Percentiles rank a stretch among this genome's conserved stretches.
Evolutionary conservation across 2,888 invertebrate species (phyloP).

Genomic region (Conomelus anceps): DNA sequence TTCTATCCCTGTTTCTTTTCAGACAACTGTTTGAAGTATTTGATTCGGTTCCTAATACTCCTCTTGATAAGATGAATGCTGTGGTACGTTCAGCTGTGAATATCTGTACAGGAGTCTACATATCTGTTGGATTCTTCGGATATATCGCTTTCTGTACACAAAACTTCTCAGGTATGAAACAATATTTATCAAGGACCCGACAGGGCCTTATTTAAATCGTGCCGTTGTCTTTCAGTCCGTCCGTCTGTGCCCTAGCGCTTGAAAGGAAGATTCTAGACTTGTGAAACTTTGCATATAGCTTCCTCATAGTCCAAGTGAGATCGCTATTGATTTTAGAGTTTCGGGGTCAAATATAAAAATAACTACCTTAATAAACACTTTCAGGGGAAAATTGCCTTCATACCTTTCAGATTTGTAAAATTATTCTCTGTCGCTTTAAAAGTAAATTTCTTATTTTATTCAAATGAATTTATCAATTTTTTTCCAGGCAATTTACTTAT

Average conservation of each 20-base stretch:
- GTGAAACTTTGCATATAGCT: too few relatives aligned
- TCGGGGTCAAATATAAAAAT: too few relatives aligned
- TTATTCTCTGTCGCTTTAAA: not conserved
- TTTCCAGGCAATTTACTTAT: slow-evolving; percentile 80
- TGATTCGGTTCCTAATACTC: slow-evolving; percentile 79
- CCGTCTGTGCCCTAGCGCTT: too few relatives aligned
- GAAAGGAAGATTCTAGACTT: too few relatives aligned
- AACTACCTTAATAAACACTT: too few relatives aligned
- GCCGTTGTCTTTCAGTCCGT: too few relatives aligned
- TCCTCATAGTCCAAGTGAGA: too few relatives aligned
- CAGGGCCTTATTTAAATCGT: too few relatives aligned
- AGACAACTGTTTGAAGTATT: slow-evolving; percentile 90
- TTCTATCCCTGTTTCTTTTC: slow-evolving; percentile 38
- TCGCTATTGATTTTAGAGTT: too few relatives aligned
- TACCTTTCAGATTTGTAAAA: too few relatives aligned
- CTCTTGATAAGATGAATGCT: slow-evolving; percentile 79
- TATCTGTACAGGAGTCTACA: slow-evolving; percentile 84
- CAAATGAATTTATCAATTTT: slow-evolving; percentile 17
- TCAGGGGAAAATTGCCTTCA: too few relatives aligned
- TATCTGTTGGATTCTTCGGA: slow-evolving; percentile 87
- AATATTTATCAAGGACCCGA: too few relatives aligned
- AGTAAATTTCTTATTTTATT: slow-evolving; percentile 14
- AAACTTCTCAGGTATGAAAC: slow-evolving; percentile 58
- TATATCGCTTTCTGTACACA: slow-evolving; percentile 81
- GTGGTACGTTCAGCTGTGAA: slow-evolving; percentile 84